Evolutionary conservation across 2,797 vertebrate genomes (phyloP), one percentile per base, ranked within the genome.

Genomic region (Schizopygopsis pylzovi): DNA sequence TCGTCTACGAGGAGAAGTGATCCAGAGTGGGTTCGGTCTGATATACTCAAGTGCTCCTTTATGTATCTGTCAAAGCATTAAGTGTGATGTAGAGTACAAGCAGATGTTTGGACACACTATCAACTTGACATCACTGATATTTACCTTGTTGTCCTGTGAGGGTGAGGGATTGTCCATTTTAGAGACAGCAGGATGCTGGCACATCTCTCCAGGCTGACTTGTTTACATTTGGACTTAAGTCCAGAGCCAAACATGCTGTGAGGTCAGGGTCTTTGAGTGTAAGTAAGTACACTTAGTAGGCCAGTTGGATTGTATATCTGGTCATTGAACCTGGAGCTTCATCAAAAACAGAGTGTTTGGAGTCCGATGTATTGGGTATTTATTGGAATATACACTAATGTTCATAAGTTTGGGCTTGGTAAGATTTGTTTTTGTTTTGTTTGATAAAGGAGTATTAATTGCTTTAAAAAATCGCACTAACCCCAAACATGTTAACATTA

Each of bases 201-300:
- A 83, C 83, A 65, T 78, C 75, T 79, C 81, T 79, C 37, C 39
- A 77, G n/a, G 25, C 77, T 72, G 52, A 49, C 41, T 71, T 86
- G 85, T 90, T 89, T 90, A 88, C 47, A 87, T 86, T 72, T 78
- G 77, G 72, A 87, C 83, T 86, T 73, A 78, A 86, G 68, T 75
- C 25, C 76, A 83, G 71, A 85, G 52, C 56, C 83, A 86, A 86
- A 89, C 80, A 83, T 52, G 33, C 82, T 70, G 67, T 83, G 84
- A 87, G 85, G 73, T 90, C 87, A 89, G 85, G 84, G 87, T 75
- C 67, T 81, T 59, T 68, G 49, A 59, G 6, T 63, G 20, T 85
- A 54, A 45, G 43, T 45, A 45, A 71, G 83, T 84, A 76, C 22
- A 70, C 77, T 89, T 52, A 86, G 67, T 33, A 59, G 79, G 49